Percentiles rank a stretch among this genome's conserved stretches.
Conservation (phyloP, 2,888 invertebrate genomes). For the Oasisia sp. region DNA sequence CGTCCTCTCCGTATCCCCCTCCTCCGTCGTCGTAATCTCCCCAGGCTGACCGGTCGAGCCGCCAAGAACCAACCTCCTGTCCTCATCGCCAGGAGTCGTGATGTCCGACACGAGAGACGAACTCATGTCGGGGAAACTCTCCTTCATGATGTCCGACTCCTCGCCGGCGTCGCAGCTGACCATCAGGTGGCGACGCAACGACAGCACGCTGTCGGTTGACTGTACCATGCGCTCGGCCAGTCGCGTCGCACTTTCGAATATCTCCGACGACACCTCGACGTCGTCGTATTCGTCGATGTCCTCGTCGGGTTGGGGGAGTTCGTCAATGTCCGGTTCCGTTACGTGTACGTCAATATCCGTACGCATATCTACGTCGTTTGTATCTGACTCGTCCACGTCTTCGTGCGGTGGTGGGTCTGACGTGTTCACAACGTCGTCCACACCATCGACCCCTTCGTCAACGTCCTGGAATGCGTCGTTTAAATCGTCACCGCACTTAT, state of each 20-base stretch:
- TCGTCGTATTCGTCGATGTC: not conserved
- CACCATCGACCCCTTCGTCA: not conserved
- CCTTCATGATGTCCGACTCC: conserved; percentile 47
- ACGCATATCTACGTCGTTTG: not conserved
- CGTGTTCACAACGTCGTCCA: not conserved
- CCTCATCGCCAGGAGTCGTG: conserved; percentile 33
- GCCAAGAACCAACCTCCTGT: conserved; percentile 29
- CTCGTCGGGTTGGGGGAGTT: not conserved
- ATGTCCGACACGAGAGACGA: conserved; percentile 41
- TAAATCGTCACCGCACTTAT: not conserved
- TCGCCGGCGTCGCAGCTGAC: not conserved
- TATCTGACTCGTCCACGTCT: not conserved
- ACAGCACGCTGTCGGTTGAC: conserved; percentile 19
- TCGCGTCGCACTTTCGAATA: not conserved
- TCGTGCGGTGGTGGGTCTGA: not conserved
- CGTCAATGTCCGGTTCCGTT: not conserved
- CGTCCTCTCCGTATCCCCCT: not conserved
- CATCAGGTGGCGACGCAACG: not conserved
- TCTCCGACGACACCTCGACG: not conserved
- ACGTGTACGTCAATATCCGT: not conserved
- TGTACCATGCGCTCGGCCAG: not conserved
- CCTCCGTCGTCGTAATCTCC: not conserved
- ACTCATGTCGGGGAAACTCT: conserved; percentile 47
- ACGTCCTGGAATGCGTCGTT: not conserved
- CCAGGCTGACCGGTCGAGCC: conserved; percentile 3